Conservation (phyloP, 2,888 invertebrate genomes). For the Cataglyphis livida region DNA sequence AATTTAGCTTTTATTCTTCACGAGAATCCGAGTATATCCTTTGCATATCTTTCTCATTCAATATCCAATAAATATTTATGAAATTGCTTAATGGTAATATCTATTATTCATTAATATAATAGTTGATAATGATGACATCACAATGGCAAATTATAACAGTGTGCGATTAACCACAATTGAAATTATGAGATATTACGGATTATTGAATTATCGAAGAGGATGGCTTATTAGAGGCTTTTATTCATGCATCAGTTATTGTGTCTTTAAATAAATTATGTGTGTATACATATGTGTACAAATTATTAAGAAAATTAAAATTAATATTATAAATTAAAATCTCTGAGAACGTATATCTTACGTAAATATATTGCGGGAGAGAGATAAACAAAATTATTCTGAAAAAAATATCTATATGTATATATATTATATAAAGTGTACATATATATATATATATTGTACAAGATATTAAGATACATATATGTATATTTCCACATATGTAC, state of each 20-base stretch:
- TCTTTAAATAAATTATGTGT: neutral
- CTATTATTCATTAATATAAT: conserved; percentile 3
- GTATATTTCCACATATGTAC: neutral
- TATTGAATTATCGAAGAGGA: neutral
- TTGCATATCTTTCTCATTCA: neutral
- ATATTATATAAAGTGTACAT: neutral
- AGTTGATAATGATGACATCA: neutral
- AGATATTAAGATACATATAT: neutral
- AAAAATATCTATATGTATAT: neutral
- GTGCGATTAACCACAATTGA: neutral
- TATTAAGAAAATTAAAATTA: neutral
- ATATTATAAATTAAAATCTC: neutral
- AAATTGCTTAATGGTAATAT: neutral
- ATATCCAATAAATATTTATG: neutral
- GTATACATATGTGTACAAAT: neutral
- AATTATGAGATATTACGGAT: conserved; percentile 8
- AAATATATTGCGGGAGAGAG: neutral
- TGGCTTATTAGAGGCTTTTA: neutral
- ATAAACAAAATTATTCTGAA: neutral
- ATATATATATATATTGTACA: neutral
- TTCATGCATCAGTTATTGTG: neutral
- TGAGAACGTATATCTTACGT: neutral
- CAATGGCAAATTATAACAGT: neutral
- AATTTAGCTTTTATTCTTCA: conserved; percentile 31
- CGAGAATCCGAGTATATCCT: neutral